Evolutionary conservation across 2,888 invertebrate species (phyloP), one percentile per base, ranked within the genome.

Genomic region (Urechis unicinctus): DNA sequence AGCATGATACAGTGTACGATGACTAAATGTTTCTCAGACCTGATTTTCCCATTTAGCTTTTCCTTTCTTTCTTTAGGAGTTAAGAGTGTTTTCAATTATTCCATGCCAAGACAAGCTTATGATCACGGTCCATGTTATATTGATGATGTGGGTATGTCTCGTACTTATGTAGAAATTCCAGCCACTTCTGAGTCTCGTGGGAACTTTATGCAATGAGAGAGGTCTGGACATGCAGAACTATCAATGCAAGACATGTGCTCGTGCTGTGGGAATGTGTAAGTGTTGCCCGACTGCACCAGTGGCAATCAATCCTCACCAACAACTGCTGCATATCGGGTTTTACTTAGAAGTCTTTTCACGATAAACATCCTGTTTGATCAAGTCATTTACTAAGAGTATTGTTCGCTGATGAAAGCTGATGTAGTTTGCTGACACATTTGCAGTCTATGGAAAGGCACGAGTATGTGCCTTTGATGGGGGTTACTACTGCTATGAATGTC

Each of bases 401-500:
- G 26, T 26, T 36, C 22, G 22, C 22, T 9, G 9, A 9, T 21
- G 3, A 47, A 24, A n/a, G n/a, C 22, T 6, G 22, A n/a, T 28
- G 29, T 50, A 24, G 30, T 44, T 44, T 31, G 30, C 26, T 53
- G 28, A 48, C 21, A 9, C 17, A 17, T 36, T 67, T 66, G 42
- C 66, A 77, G 78, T 79, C 51, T 79, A 78, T 69, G 79, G 79
- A 3, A 75, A 74, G 55, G 74, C 77, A 22, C 71, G 92, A 1
- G 80, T 91, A 1, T 98, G 97, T 79, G 84, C 84, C 28, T 92
- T 88, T 74, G 89, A 90, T 65, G 93, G 91, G 2, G 84, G 86
- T 65, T 94, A 94, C 78, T 96, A 86, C 78, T 98, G 97, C 76
- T 83, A 84, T 48, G 86, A 85, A 58, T 98, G 97, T 72, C 94